Conservation (phyloP, 2,797 vertebrate genomes). For the Masticophis lateralis region DNA sequence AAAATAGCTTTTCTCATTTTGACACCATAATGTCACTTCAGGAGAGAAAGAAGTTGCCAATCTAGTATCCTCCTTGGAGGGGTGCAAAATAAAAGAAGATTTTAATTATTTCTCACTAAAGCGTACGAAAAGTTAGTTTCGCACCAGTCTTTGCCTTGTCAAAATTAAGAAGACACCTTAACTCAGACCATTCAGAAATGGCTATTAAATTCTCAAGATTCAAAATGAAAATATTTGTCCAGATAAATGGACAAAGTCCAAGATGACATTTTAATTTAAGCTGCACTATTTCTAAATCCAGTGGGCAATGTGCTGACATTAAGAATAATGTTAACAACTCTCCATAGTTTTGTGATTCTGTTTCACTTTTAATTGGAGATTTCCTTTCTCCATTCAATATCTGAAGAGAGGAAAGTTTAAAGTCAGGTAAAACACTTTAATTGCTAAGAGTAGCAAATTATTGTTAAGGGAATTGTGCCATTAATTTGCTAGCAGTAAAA, state of each 20-base stretch:
- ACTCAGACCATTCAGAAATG: conserved; percentile 58
- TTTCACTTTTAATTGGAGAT: conserved; percentile 26
- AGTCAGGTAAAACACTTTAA: conserved; percentile 39
- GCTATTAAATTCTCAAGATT: conserved; percentile 62
- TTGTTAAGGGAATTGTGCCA: fast-evolving
- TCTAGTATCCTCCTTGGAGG: conserved; percentile 37
- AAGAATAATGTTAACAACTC: conserved; percentile 60
- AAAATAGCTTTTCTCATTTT: background rate
- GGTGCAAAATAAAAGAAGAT: conserved; percentile 39
- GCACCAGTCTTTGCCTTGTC: conserved; percentile 56
- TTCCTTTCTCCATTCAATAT: conserved; percentile 4
- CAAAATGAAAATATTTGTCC: conserved; percentile 46
- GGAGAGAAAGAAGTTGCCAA: conserved; percentile 15
- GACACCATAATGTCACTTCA: background rate
- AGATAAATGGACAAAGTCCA: conserved; percentile 41
- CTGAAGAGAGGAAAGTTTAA: conserved; percentile 21
- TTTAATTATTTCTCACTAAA: conserved; percentile 50
- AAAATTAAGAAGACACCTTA: conserved; percentile 58
- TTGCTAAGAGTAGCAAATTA: conserved; percentile 22
- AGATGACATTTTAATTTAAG: conserved; percentile 39
- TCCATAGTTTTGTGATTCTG: conserved; percentile 27
- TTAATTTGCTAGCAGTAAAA: conserved; percentile 18
- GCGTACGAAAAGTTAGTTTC: conserved; percentile 47
- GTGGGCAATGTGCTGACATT: conserved; percentile 48
- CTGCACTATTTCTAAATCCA: conserved; percentile 56